Percentiles rank a stretch among this genome's conserved stretches.
Conservation (phyloP, 2,797 vertebrate species). For the Octomys mimax region DNA sequence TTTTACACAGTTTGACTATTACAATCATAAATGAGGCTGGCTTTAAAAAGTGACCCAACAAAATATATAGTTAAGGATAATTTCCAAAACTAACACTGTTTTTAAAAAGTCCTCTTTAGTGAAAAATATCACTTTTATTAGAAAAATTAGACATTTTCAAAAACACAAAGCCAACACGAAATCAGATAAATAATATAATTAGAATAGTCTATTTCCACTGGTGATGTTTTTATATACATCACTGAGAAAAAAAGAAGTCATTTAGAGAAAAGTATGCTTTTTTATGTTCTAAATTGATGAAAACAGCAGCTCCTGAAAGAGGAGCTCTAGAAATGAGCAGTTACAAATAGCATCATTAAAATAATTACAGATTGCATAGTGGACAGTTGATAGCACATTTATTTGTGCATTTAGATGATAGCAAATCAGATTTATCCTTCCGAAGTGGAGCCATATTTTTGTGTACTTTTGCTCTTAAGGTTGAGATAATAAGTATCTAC, state of each 20-base stretch:
- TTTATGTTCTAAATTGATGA: not conserved
- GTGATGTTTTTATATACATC: not conserved
- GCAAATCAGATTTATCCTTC: not conserved
- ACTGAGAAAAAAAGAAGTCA: not conserved
- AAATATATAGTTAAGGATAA: conserved; percentile 4
- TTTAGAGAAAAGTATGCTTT: conserved; percentile 15
- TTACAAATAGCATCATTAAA: conserved; percentile 9
- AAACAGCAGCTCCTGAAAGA: not conserved
- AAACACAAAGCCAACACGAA: not conserved
- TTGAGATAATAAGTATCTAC: not conserved
- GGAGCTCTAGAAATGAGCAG: not conserved
- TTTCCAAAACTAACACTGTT: not conserved
- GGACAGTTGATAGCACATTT: not conserved
- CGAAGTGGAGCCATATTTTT: not conserved
- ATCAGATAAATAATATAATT: not conserved
- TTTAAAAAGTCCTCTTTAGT: not conserved
- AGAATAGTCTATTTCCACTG: not conserved
- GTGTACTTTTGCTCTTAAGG: not conserved
- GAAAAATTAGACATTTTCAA: not conserved
- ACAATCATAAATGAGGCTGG: not conserved
- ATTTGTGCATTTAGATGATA: not conserved
- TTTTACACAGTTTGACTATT: conserved; percentile 41
- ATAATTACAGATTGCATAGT: not conserved
- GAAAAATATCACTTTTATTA: not conserved
- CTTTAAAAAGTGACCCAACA: not conserved